Conservation (phyloP, 2,888 invertebrate genomes). For the Bruchidius siliquastri region DNA sequence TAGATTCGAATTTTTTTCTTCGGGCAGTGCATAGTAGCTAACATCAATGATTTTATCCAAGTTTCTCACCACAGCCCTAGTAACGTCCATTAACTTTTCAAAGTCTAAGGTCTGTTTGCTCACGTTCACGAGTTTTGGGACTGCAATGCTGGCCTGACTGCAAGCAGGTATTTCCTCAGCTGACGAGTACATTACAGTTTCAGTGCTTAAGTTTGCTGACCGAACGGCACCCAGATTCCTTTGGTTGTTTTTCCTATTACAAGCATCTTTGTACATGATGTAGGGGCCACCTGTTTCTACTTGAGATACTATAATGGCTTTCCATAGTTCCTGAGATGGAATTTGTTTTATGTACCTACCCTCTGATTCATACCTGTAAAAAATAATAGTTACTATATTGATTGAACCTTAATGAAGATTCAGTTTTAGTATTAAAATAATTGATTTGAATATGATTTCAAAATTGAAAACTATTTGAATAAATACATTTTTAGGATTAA, state of each 20-base stretch:
- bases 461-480: no score
- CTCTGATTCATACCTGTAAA: background rate
- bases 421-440: no score
- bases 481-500: no score
- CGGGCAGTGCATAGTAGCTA: slow-evolving; percentile 92
- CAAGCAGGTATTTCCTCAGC: slow-evolving; percentile 94
- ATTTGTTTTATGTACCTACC: slow-evolving; percentile 59
- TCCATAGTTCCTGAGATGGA: slow-evolving; percentile 86
- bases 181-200: slow-evolving; percentile 92
- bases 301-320: slow-evolving; percentile 88
- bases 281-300: slow-evolving; percentile 99
- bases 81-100: slow-evolving; percentile 75
- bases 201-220: slow-evolving; percentile 96
- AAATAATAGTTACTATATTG: background rate
- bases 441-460: no score
- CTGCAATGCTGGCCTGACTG: slow-evolving; percentile 93
- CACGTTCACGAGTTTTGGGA: slow-evolving; percentile 86
- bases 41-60: slow-evolving; percentile 96
- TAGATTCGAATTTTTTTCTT: slow-evolving; percentile 82
- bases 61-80: slow-evolving; percentile 84
- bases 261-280: slow-evolving; percentile 91
- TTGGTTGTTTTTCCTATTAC: slow-evolving; percentile 96
- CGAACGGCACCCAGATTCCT: slow-evolving; percentile 97
- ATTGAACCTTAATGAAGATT: no score
- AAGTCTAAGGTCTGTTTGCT: slow-evolving; percentile 81